Base-by-base conservation (phyloP, 2,113 vertebrate genomes). In the Chinchilla lanigera region DNA sequence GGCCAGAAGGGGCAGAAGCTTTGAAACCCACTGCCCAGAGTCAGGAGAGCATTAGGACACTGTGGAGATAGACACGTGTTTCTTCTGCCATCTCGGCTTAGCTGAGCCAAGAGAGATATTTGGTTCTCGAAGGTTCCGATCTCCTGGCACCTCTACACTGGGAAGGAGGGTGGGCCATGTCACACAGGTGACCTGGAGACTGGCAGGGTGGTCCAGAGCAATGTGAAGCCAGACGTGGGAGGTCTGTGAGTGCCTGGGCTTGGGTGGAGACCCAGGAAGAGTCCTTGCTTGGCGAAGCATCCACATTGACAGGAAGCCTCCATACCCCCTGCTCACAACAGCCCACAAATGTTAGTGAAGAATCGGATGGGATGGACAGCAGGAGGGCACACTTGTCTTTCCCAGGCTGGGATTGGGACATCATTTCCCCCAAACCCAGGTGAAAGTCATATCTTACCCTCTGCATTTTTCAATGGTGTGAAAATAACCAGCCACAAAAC, bases 291-390 rank as follows among this genome's bases (percentile, higher is more conserved):
- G 24, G 20, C 28, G 7, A 9, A 30, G 47, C 16, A 19, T 17
- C 8, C 16, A 4, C 19, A 0, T 5, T 75, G 17, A 33, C 22
- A 22, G 0, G 5, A 33, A 92, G 35, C 22, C 54, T 61, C 41
- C 0, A 0, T 41, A 47, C 5, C 69, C 69, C 50, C 4, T 2
- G 16, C 11, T 60, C 9, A 1, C 0, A 30, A 22, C 35, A 41
- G 20, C 7, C 19, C 24, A 6, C 7, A 7, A 1, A 63, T 0
- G 0, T 56, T 12, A 35, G 38, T 16, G 83, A 91, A 69, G 60
- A 9, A 9, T 4, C 11, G 8, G 20, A 10, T 1, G 10, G 11
- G 16, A 22, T 1, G 4, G 4, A 1, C 28, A 17, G 24, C 7
- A 14, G 9, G 56, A 22, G 10, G 26, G 33, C 61, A 35, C 7